Conservation (phyloP, 2,113 vertebrate genomes). For the Marmota monax region DNA sequence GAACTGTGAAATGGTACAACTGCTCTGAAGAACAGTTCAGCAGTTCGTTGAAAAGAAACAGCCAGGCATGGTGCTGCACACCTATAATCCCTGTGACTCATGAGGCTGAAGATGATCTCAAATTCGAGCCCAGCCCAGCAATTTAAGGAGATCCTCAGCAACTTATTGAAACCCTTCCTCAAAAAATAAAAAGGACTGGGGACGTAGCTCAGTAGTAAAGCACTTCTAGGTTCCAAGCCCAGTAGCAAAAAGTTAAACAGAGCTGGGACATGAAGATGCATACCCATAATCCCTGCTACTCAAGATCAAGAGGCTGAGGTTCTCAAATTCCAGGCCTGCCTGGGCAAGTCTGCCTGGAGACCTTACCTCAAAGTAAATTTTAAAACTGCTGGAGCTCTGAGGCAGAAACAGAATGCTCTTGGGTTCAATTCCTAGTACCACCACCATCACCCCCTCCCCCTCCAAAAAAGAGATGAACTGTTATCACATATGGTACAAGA, state of each 20-base stretch:
- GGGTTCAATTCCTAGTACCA: not conserved
- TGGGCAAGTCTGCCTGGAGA: not conserved
- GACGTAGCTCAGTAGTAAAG: no score
- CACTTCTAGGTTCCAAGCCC: no score
- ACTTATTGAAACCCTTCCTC: no score
- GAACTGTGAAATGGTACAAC: slow-evolving; percentile 8
- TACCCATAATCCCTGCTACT: not conserved
- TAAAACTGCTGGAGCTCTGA: not conserved
- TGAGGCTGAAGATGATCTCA: not conserved
- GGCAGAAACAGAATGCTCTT: not conserved
- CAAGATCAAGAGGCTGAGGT: not conserved
- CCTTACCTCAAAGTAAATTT: not conserved
- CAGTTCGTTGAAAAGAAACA: not conserved
- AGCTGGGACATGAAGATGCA: not conserved
- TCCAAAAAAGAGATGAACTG: not conserved
- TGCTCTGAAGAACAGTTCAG: slow-evolving; percentile 28
- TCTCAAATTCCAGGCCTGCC: not conserved
- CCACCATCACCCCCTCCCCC: no score
- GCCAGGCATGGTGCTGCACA: no score
- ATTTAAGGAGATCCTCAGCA: no score
- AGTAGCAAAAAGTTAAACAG: no score
- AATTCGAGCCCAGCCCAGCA: not conserved
- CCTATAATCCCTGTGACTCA: no score
- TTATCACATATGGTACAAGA: not conserved
- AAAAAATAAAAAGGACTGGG: no score